Conservation (phyloP, 2,888 invertebrate species). For the Sinohyriopsis cumingii region DNA sequence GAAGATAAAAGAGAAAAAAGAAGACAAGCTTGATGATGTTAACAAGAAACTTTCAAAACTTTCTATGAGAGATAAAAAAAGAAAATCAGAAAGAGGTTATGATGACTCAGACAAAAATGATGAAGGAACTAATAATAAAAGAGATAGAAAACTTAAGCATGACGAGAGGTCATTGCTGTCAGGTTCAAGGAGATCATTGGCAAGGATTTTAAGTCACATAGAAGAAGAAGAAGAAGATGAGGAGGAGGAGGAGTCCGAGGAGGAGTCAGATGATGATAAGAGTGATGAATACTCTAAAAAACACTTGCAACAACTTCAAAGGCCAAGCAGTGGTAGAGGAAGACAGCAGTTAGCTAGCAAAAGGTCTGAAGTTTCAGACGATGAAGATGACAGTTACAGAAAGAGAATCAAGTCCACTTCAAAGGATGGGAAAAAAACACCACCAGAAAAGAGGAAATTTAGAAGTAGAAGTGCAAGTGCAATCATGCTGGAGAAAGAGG, state of each 20-base stretch:
- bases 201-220: neutral
- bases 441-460: conserved; percentile 5
- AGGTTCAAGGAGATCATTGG: too few relatives aligned
- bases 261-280: neutral
- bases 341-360: conserved; percentile 4
- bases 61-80: conserved; percentile 7
- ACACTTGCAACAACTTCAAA: neutral
- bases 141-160: conserved; percentile 2
- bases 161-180: too few relatives aligned
- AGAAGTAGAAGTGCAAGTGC: conserved; percentile 7
- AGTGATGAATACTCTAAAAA: neutral
- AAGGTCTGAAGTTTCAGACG: conserved; percentile 14
- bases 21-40: conserved; percentile 21
- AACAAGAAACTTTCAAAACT: conserved; percentile 3
- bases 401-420: too few relatives aligned
- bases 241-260: neutral
- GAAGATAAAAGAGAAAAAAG: conserved; percentile 25
- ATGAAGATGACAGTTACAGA: conserved; percentile 5
- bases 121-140: conserved; percentile 4
- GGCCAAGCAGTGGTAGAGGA: neutral
- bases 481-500: neutral
- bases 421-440: too few relatives aligned
- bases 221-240: conserved; percentile 11
- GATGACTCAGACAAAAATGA: conserved; percentile 4
- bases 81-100: conserved; percentile 8